Conservation (phyloP, 2,888 invertebrate species). For the Sminthurinus aureus region DNA sequence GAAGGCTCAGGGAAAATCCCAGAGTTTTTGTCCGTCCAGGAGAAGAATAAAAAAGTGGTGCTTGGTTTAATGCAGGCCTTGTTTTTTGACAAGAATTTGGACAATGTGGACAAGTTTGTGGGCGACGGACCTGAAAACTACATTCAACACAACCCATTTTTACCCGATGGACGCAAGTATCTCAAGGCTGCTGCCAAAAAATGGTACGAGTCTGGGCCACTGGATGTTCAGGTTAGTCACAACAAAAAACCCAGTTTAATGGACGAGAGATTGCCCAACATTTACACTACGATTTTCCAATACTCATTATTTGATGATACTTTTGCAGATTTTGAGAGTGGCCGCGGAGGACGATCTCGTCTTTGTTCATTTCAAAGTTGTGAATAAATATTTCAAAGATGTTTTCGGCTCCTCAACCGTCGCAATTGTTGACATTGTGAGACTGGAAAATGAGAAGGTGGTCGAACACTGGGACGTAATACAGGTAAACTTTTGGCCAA, state of each 20-base stretch:
- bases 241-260: too few species aligned
- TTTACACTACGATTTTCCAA: too few species aligned
- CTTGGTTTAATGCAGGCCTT: not conserved
- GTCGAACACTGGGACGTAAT: not conserved
- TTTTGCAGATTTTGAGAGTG: not conserved
- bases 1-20: too few species aligned
- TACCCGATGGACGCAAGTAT: not conserved
- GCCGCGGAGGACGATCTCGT: not conserved
- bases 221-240: too few species aligned
- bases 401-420: not conserved
- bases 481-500: not conserved
- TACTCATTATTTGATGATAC: too few species aligned
- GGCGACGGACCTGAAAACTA: not conserved
- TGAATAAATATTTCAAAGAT: not conserved
- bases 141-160: constrained; percentile 21
- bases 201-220: not conserved
- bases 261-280: too few species aligned
- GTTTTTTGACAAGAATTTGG: not conserved
- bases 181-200: not conserved
- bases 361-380: not conserved
- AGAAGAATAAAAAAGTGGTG: not conserved
- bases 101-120: not conserved
- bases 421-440: not conserved
- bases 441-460: not conserved
- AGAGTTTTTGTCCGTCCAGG: not conserved